Evolutionary conservation across 2,888 invertebrate species (phyloP).

Genomic region (Rhagonycha fulva): DNA sequence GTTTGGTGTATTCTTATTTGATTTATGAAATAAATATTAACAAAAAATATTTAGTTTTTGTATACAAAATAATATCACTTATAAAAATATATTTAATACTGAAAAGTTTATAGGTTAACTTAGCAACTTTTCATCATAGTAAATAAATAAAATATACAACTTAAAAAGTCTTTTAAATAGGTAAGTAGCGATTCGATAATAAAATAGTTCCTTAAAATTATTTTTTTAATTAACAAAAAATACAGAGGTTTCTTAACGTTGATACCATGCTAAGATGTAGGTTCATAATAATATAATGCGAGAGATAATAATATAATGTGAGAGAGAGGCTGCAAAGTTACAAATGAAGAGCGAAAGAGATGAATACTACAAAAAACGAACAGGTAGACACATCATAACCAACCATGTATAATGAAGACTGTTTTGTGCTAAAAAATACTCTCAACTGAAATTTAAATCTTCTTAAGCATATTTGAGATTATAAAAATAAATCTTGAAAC

Average conservation of each 20-base stretch:
- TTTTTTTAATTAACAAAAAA: constrained; percentile 13
- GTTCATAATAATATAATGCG: neutral
- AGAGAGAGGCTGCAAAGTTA: too few species aligned
- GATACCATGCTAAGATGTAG: neutral
- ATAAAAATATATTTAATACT: too few species aligned
- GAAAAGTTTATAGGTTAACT: neutral
- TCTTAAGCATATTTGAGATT: neutral
- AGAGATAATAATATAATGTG: neutral
- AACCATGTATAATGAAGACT: constrained; percentile 16
- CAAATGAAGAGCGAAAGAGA: neutral
- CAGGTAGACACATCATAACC: constrained; percentile 16
- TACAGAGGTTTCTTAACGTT: neutral
- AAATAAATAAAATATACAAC: neutral
- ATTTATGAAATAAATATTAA: neutral
- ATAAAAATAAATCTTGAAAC: neutral
- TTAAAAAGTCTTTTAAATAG: neutral
- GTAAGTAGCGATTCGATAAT: neutral
- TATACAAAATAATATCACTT: neutral
- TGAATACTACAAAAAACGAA: constrained; percentile 10
- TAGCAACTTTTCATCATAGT: neutral
- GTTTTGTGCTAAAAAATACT: constrained; percentile 3
- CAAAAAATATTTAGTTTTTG: neutral
- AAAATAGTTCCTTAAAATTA: neutral
- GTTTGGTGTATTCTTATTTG: neutral
- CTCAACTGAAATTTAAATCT: constrained; percentile 2